Evolutionary conservation across 2,797 vertebrate genomes (phyloP).

Genomic region (Bufotes viridis): DNA sequence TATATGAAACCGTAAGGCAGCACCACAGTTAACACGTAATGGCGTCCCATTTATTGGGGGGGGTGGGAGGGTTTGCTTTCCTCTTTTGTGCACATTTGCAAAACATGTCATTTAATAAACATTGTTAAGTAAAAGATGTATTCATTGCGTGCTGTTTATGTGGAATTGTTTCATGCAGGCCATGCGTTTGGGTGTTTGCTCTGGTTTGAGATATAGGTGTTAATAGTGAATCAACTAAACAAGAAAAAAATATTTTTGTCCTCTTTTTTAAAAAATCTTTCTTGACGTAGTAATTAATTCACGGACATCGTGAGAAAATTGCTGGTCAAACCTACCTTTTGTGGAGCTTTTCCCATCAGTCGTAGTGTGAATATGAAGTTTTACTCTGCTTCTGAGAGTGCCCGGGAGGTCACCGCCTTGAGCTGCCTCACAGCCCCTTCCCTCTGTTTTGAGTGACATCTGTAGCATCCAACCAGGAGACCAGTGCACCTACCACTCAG

Average conservation of each 20-base stretch:
- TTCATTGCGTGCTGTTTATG: not conserved
- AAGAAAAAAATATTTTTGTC: too few species aligned
- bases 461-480: too few species aligned
- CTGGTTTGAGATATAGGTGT: too few species aligned
- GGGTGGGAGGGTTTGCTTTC: not conserved
- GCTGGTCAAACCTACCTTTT: too few species aligned
- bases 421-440: too few species aligned
- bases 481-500: too few species aligned
- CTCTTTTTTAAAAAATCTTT: not conserved
- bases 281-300: not conserved
- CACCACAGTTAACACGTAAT: not conserved
- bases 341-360: too few species aligned
- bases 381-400: too few species aligned
- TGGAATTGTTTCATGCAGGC: not conserved
- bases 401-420: too few species aligned
- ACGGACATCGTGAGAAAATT: too few species aligned
- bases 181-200: not conserved
- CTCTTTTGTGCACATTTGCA: not conserved
- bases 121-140: not conserved
- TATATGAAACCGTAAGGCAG: slow-evolving; percentile 70
- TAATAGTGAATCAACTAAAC: not conserved
- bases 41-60: not conserved
- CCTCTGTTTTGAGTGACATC: too few species aligned
- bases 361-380: too few species aligned
- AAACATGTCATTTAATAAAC: not conserved